Conservation (phyloP, 2,113 vertebrate genomes). For the Gadus chalcogrammus region DNA sequence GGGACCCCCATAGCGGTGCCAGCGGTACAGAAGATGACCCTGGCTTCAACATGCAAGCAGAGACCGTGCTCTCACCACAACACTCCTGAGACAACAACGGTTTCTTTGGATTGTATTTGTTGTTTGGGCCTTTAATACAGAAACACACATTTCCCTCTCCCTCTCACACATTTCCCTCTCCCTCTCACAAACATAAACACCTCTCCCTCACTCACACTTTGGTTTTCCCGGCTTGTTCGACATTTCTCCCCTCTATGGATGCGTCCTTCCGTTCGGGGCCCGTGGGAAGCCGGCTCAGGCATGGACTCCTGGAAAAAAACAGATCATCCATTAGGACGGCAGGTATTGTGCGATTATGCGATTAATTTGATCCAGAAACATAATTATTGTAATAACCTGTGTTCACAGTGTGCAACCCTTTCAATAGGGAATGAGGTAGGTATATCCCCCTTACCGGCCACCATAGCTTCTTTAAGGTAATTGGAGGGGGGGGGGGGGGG, state of each 20-base stretch:
- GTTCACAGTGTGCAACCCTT: no score
- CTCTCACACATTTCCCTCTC: slow-evolving; percentile 29
- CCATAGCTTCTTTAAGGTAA: not conserved
- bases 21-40: not conserved
- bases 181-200: slow-evolving; percentile 18
- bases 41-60: slow-evolving; percentile 12
- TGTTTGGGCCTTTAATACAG: slow-evolving; percentile 65
- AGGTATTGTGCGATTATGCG: no score
- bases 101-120: slow-evolving; percentile 13
- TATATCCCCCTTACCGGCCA: not conserved
- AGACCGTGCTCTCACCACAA: not conserved
- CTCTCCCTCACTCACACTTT: slow-evolving; percentile 13
- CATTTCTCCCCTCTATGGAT: slow-evolving; percentile 42
- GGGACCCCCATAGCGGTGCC: not conserved
- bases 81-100: slow-evolving; percentile 12
- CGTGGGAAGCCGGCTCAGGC: slow-evolving; percentile 13
- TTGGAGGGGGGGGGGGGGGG: no score
- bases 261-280: slow-evolving; percentile 41
- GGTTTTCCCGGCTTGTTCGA: slow-evolving; percentile 54
- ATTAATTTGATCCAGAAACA: no score
- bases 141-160: slow-evolving; percentile 50
- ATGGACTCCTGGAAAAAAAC: no score
- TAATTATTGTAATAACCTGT: no score
- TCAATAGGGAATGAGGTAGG: no score
- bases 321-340: no score